Evolutionary conservation across 1,140 invertebrate species (phyloP), one percentile per base, ranked within the genome.

Genomic region (Lordiphosa mommai): DNA sequence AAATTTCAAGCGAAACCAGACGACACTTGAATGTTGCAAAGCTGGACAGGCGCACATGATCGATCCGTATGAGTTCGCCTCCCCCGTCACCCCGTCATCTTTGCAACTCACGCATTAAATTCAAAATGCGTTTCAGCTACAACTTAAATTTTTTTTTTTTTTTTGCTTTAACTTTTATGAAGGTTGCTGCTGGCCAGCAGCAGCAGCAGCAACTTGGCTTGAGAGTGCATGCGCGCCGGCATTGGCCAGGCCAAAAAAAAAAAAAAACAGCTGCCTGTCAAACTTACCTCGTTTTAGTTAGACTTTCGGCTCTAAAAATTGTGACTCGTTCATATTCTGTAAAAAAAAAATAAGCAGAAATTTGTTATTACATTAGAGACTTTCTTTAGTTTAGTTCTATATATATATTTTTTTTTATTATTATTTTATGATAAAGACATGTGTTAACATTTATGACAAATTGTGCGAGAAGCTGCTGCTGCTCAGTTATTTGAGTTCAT

Each of bases 121-220:
- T 84, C 63, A 65, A 82, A 82, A 82, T 82, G 77, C 77, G 77
- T 82, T 84, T 69, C 65, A 71, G 58, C 49, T 34, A 57, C 53
- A 59, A 36, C 33, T 59, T 65, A 16, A 2, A 33, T 13, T 49
- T 17, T 49, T 17, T 36, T 48, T 48, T 32, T 8, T 46, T 48
- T 32, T 48, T 32, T 48, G 14, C 16, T 46, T 30, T 7, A 9
- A 1, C 1, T 30, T 46, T 53, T 38, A 50, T 57, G 76, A 82
- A 82, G 76, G 76, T 82, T 82, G 74, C 52, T 27, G 23, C 65
- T 30, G 63, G 48, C 73, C 46, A 67, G 63, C 44, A n/a, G n/a
- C 12, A 23, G 29, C 30, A 17, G 14, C 32, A 16, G 10, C 9
- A 13, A 33, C 29, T 33, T 16, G 14, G 13, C 47, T 67, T 60